Conservation (phyloP, 2,797 vertebrate species). For the Galaxias olidus region DNA sequence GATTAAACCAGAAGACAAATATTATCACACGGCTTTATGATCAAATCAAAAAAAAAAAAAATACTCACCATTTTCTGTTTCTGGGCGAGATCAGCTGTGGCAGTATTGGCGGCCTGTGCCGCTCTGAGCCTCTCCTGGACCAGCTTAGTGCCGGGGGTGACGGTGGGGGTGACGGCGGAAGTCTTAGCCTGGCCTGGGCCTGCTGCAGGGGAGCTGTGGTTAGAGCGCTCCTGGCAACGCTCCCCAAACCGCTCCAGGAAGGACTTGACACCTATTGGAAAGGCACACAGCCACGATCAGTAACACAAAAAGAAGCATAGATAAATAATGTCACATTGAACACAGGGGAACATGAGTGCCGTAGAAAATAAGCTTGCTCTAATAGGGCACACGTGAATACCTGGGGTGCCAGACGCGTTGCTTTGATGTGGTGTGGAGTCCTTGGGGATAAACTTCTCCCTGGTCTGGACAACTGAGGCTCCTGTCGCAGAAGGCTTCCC, state of each 20-base stretch:
- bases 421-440: constrained; percentile 50
- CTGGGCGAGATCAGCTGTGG: constrained; percentile 81
- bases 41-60: neutral
- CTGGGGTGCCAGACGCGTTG: neutral
- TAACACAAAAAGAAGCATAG: too few relatives aligned
- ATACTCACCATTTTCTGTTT: constrained; percentile 85
- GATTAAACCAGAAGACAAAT: neutral
- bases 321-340: too few relatives aligned
- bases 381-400: neutral
- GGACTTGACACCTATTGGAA: constrained; percentile 81
- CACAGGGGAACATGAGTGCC: too few relatives aligned
- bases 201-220: constrained; percentile 63
- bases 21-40: accelerated
- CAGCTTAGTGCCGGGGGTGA: constrained; percentile 84
- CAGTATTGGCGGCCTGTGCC: constrained; percentile 72
- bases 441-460: constrained; percentile 63
- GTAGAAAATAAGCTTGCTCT: too few relatives aligned
- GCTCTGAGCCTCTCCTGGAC: constrained; percentile 85
- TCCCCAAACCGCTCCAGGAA: constrained; percentile 94
- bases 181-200: constrained; percentile 51
- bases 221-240: constrained; percentile 78
- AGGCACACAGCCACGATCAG: constrained; percentile 22
- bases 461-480: constrained; percentile 45
- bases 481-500: constrained; percentile 54
- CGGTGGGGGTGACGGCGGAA: constrained; percentile 58